These are phyloP conservation scores for Epinotia demarniana DNA, from an alignment of 2,888 invertebrate genomes.

Conservation along the genomic window DNA sequence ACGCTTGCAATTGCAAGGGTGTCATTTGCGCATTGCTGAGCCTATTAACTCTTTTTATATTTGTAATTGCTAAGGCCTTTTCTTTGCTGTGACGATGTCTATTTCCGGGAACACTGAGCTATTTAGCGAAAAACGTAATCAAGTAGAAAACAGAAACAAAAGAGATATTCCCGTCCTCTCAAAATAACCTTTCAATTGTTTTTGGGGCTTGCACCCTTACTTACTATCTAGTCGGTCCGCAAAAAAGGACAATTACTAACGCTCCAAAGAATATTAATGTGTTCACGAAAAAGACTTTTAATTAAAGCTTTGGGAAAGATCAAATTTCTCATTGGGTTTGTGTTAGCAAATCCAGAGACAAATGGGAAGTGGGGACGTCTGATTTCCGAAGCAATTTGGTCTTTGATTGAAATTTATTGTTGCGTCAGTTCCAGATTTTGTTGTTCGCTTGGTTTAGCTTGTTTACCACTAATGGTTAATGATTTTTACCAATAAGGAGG, in stretches of 20 bases:
- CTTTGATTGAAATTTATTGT: slow-evolving; percentile 43
- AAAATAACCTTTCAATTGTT: neutral
- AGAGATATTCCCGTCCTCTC: neutral
- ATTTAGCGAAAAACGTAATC: neutral
- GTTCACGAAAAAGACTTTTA: slow-evolving; percentile 30
- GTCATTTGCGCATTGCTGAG: no score
- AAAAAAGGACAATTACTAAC: slow-evolving; percentile 20
- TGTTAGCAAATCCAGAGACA: slow-evolving; percentile 41
- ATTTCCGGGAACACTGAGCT: no score
- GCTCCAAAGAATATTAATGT: slow-evolving; percentile 28
- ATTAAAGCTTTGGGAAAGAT: slow-evolving; percentile 39
- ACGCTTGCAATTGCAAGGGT: no score
- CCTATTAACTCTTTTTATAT: no score
- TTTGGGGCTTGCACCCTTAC: neutral
- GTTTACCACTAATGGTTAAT: neutral
- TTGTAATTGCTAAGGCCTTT: no score
- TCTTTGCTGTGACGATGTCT: no score
- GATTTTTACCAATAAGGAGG: no score
- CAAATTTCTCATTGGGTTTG: slow-evolving; percentile 41
- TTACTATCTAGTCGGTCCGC: neutral
- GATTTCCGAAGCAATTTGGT: slow-evolving; percentile 41
- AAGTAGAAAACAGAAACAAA: neutral
- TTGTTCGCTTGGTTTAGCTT: slow-evolving; percentile 8
- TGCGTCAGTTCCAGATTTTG: slow-evolving; percentile 23
- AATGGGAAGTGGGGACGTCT: slow-evolving; percentile 37